phyloP scores from a whole-genome alignment of 2,888 invertebrate species.

The Lypha dubia region DNA sequence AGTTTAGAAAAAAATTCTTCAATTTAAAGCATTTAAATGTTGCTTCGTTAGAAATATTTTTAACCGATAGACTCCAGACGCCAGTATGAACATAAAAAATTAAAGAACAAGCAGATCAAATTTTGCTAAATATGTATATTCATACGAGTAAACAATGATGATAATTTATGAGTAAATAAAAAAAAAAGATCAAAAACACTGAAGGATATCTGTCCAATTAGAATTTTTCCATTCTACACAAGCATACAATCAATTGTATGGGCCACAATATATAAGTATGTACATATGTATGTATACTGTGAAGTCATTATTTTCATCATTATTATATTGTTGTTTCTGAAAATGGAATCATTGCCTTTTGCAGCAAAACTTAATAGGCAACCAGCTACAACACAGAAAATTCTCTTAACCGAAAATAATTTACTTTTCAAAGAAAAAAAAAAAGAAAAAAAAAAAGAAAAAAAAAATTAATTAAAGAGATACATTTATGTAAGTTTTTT shows the following conservation, averaged over 20 bases:
- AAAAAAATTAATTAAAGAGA: background rate
- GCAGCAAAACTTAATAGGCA: background rate
- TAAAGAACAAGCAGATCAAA: background rate
- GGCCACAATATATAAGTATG: background rate
- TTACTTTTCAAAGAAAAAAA: background rate
- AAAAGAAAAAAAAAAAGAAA: background rate
- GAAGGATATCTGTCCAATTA: background rate
- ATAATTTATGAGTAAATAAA: background rate
- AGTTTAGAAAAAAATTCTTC: background rate
- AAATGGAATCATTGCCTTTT: conserved; percentile 36
- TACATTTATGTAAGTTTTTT: conserved; percentile 21
- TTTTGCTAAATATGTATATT: background rate
- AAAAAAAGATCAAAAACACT: too few species aligned
- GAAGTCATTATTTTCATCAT: background rate
- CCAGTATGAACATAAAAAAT: conserved; percentile 22
- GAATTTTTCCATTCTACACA: background rate
- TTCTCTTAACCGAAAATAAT: background rate
- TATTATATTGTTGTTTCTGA: background rate
- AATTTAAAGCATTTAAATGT: background rate
- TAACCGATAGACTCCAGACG: conserved; percentile 12
- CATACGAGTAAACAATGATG: background rate
- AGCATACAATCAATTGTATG: too few species aligned
- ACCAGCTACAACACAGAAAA: background rate
- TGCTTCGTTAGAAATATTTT: background rate
- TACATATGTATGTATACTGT: background rate